These are phyloP conservation scores for Ambastaia sidthimunki DNA, from an alignment of 2,797 vertebrate species.

Conservation along the genomic window DNA sequence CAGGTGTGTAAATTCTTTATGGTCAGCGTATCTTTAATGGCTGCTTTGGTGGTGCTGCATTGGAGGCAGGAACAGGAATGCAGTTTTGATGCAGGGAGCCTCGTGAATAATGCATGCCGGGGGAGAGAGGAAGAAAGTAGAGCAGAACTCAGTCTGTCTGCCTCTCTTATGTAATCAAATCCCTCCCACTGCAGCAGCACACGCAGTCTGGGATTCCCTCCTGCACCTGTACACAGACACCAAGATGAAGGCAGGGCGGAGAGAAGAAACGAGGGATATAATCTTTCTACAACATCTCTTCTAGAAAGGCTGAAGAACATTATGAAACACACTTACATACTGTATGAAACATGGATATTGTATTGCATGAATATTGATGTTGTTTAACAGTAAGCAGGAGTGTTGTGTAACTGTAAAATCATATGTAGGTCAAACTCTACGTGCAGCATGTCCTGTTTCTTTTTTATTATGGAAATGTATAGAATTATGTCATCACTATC, in stretches of 20 bases:
- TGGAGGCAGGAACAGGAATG: constrained; percentile 50
- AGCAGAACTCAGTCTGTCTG: constrained; percentile 49
- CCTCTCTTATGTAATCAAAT: constrained; percentile 71
- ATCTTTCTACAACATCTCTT: background rate
- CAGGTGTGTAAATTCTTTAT: constrained; percentile 52
- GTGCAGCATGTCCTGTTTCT: background rate
- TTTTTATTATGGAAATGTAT: background rate
- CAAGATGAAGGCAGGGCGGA: constrained; percentile 2
- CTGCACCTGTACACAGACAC: constrained; percentile 58
- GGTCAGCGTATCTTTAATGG: constrained; percentile 37
- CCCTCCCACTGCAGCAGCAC: constrained; percentile 70
- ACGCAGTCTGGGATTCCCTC: constrained; percentile 78
- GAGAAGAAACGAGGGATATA: background rate
- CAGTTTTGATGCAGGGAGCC: constrained; percentile 67
- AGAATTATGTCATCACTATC: background rate
- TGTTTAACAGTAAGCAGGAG: background rate
- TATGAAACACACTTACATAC: background rate
- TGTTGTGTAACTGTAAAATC: constrained; percentile 3
- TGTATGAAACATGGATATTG: background rate
- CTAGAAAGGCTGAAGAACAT: background rate
- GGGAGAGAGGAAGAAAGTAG: constrained; percentile 8
- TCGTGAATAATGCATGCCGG: constrained; percentile 75
- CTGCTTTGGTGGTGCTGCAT: background rate
- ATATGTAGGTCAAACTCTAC: constrained; percentile 5
- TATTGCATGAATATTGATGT: background rate